phyloP scores from a whole-genome alignment of 2,797 vertebrate species.

The Sebastes wilsoni region DNA sequence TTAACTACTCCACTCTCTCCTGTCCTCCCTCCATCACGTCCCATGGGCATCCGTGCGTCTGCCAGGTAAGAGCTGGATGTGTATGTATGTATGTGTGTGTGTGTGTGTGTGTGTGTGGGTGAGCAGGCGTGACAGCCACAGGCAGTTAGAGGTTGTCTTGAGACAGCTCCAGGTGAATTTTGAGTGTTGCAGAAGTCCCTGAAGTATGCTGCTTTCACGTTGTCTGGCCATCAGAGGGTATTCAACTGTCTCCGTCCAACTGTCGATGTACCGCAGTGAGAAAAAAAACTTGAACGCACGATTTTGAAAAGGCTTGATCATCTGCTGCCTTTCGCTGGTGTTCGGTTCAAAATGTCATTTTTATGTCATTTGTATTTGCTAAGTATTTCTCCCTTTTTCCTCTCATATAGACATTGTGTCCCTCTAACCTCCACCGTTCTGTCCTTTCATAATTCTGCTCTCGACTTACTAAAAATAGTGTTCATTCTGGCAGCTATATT shows the following conservation, averaged over 20 bases:
- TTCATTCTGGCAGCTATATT: constrained; percentile 17
- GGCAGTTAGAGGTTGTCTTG: background rate
- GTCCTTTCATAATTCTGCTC: background rate
- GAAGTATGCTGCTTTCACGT: constrained; percentile 10
- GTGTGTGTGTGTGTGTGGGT: background rate
- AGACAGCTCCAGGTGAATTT: constrained; percentile 24
- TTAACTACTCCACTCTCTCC: constrained; percentile 51
- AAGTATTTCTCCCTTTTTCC: background rate
- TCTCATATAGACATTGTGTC: background rate
- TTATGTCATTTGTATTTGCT: background rate
- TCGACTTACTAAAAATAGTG: background rate
- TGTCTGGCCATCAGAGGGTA: background rate
- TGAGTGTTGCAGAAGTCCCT: constrained; percentile 35
- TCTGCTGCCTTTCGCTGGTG: background rate
- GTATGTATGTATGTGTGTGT: background rate
- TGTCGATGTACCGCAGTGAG: background rate
- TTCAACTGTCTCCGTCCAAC: constrained; percentile 6
- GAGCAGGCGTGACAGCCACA: background rate
- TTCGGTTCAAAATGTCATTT: background rate
- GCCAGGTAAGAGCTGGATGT: constrained; percentile 75
- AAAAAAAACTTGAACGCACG: background rate
- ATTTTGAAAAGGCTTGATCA: background rate
- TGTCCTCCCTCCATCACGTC: constrained; percentile 48
- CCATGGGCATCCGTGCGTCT: constrained; percentile 84
- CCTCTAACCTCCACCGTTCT: background rate